Evolutionary conservation across 2,888 invertebrate species (phyloP).

Genomic region (Branchellion lobata): DNA sequence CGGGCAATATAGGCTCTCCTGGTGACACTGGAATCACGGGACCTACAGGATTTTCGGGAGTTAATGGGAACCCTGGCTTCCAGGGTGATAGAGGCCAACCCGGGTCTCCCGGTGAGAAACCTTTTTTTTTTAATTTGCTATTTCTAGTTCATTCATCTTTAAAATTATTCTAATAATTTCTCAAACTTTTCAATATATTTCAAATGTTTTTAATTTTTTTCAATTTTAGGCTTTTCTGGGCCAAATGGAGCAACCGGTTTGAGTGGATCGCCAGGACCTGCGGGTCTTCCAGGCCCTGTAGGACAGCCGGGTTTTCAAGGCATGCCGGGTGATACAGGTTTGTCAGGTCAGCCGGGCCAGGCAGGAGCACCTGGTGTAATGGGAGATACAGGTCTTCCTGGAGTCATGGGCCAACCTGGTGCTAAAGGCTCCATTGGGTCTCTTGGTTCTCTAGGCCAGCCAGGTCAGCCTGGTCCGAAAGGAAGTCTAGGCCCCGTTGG

Average conservation of each 20-base stretch:
- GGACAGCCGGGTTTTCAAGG: slow-evolving; percentile 50
- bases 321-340: slow-evolving; percentile 43
- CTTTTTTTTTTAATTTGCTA: no score
- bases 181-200: no score
- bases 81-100: slow-evolving; percentile 47
- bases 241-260: slow-evolving; percentile 44
- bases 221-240: slow-evolving; percentile 44
- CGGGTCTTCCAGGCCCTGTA: slow-evolving; percentile 46
- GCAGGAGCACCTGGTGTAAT: slow-evolving; percentile 47
- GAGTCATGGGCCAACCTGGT: neutral
- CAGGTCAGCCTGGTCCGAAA: neutral
- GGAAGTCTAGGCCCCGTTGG: slow-evolving; percentile 45
- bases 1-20: slow-evolving; percentile 47
- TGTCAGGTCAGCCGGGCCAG: slow-evolving; percentile 43
- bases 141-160: no score
- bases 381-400: slow-evolving; percentile 17
- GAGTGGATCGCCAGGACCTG: slow-evolving; percentile 43
- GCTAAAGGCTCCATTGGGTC: neutral
- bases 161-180: no score
- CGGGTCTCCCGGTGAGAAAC: slow-evolving; percentile 45
- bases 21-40: slow-evolving; percentile 47
- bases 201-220: no score
- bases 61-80: slow-evolving; percentile 54
- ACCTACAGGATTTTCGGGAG: slow-evolving; percentile 44
- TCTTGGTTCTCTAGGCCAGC: neutral